Evolutionary conservation across 2,113 vertebrate species (phyloP).

Genomic region (Microtus ochrogaster): DNA sequence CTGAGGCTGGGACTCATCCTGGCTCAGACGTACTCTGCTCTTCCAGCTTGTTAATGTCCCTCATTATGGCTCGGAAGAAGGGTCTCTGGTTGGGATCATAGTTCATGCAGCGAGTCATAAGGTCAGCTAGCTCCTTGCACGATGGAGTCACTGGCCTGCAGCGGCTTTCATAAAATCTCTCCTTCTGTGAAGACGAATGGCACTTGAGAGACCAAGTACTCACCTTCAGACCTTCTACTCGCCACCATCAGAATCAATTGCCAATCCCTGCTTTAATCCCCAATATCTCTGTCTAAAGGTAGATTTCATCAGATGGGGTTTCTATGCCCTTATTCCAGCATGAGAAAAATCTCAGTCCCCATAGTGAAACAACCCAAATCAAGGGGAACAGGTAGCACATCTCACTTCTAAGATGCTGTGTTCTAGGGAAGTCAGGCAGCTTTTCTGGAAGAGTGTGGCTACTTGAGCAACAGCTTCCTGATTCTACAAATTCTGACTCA

Average conservation of each 20-base stretch:
- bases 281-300: neutral
- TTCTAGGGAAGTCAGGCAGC: neutral
- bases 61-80: constrained; percentile 98
- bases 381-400: neutral
- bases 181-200: constrained; percentile 89
- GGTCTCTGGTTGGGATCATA: constrained; percentile 96
- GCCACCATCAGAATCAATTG: neutral
- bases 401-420: neutral
- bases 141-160: constrained; percentile 93
- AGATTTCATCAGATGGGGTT: neutral
- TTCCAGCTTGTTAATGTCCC: constrained; percentile 95
- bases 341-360: neutral
- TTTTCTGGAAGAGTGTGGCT: constrained; percentile 29
- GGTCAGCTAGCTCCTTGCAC: constrained; percentile 94
- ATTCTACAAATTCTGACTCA: neutral
- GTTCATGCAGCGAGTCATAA: constrained; percentile 99
- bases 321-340: neutral
- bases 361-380: neutral
- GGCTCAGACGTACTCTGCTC: constrained; percentile 89
- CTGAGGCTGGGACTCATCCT: neutral
- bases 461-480: neutral
- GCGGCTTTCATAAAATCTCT: constrained; percentile 94
- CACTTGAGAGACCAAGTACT: neutral
- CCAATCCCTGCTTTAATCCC: neutral
- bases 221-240: neutral